Base-by-base conservation (phyloP, 2,113 vertebrate genomes). In the Scatophagus argus region DNA sequence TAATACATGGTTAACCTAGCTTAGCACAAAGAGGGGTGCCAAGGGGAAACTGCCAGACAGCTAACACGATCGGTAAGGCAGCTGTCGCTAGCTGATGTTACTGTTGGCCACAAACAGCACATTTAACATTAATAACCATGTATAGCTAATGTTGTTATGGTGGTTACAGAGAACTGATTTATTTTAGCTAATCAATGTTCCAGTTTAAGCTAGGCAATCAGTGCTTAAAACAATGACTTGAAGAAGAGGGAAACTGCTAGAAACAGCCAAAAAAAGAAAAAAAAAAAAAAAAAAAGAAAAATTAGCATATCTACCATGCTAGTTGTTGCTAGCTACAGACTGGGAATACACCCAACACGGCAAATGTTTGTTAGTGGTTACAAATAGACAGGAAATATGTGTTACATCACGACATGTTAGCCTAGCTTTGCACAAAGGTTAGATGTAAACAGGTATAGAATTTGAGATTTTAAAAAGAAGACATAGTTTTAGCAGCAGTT, bases 341-440 rank as follows among this genome's bases (percentile, higher is more conserved):
- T 25, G n/a, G 5, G 1, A 25, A 5, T 4, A 51, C 2, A 13
- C 25, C n/a, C n/a, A 25, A n/a, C n/a, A n/a, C n/a, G n/a, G n/a
- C n/a, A n/a, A n/a, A n/a, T n/a, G n/a, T n/a, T n/a, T n/a, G 46
- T 47, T 19, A 29, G 6, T 16, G 4, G 47, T 23, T 51, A 21
- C 19, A 46, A 23, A 23, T 51, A 10, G 47, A 23, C 3, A 4
- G 12, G 0, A n/a, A n/a, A n/a, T n/a, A 10, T 10, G 21, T n/a
- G 46, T 59, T 59, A 17, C 1, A 25, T 3, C 16, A 27, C 10
- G 23, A 44, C 17, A 10, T 43, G 5, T 12, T 71, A 23, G 31
- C 32, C 47, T 66, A 76, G 41, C 62, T 23, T 76, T 52, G 68
- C 49, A 29, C 25, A 62, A 43, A 29, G 3, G n/a, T 11, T 36